These are phyloP conservation scores for Chaetodon trifasciatus DNA, from an alignment of 2,797 vertebrate species.

Conservation along the genomic window DNA sequence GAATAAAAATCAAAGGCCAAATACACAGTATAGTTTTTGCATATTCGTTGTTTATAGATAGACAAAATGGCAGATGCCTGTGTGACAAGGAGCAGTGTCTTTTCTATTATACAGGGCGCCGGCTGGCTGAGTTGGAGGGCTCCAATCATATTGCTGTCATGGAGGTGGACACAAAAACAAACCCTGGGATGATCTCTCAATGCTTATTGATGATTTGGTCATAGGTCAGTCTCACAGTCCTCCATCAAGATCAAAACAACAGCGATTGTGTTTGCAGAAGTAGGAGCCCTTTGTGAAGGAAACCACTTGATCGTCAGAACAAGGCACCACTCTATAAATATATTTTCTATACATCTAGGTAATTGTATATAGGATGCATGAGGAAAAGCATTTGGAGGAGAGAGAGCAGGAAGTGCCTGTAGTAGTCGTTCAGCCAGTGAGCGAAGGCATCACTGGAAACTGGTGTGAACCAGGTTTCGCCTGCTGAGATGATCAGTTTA, in stretches of 20 bases:
- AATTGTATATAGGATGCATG: conserved; percentile 68
- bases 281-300: conserved; percentile 67
- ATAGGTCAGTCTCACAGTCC: conserved; percentile 24
- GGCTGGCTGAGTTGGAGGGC: conserved; percentile 43
- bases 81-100: conserved; percentile 58
- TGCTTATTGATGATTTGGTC: conserved; percentile 12
- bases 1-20: conserved; percentile 85
- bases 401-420: conserved; percentile 49
- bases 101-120: conserved; percentile 57
- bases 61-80: conserved; percentile 62
- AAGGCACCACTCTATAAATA: conserved; percentile 85
- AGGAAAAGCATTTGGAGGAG: conserved; percentile 51
- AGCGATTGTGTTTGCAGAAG: conserved; percentile 46
- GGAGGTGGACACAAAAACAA: conserved; percentile 53
- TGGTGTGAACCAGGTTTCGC: too few species aligned
- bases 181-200: conserved; percentile 43
- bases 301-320: conserved; percentile 66
- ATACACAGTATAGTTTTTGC: conserved; percentile 89
- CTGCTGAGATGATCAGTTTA: conserved; percentile 28
- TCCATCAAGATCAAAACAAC: conserved; percentile 10
- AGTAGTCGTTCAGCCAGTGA: conserved; percentile 31
- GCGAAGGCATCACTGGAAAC: conserved; percentile 5
- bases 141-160: conserved; percentile 40
- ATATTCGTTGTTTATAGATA: conserved; percentile 81
- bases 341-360: conserved; percentile 75